Conservation (phyloP, 53 echinoderm and acorn worm genomes). For the Holothuria leucospilota region DNA sequence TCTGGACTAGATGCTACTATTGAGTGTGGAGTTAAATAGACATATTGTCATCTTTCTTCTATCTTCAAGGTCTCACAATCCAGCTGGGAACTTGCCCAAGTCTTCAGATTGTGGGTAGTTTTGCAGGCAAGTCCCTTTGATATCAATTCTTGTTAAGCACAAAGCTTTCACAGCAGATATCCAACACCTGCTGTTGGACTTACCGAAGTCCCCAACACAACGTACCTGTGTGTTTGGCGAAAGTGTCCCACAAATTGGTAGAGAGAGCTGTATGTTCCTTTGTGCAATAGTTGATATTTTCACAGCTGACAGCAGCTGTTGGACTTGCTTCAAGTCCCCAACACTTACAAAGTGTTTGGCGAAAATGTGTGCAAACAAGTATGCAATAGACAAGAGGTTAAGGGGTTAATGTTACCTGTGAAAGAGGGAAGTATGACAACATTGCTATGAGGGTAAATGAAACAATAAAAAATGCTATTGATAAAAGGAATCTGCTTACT, state of each 20-base stretch:
- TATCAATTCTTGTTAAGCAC: slow-evolving; percentile 28
- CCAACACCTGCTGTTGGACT: slow-evolving; percentile 52
- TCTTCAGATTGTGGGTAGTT: slow-evolving; percentile 28
- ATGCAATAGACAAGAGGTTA: neutral
- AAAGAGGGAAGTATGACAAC: no score
- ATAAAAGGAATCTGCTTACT: no score
- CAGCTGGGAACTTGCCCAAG: slow-evolving; percentile 24
- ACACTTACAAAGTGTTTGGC: slow-evolving; percentile 36
- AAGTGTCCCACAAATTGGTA: slow-evolving; percentile 13
- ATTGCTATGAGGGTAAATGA: no score
- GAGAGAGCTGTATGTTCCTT: neutral
- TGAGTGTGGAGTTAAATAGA: neutral
- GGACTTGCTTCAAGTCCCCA: slow-evolving; percentile 36
- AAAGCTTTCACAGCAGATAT: slow-evolving; percentile 34
- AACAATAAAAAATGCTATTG: no score
- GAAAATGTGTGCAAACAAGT: neutral
- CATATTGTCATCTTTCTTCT: slow-evolving; percentile 19
- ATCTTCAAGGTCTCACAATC: slow-evolving; percentile 31
- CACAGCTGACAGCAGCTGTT: slow-evolving; percentile 29
- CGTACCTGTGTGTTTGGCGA: slow-evolving; percentile 47
- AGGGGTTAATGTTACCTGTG: no score
- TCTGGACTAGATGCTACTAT: no score
- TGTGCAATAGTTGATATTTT: slow-evolving; percentile 1
- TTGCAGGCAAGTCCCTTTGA: slow-evolving; percentile 41
- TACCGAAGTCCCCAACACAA: slow-evolving; percentile 32